phyloP scores from a whole-genome alignment of 37 sponge, comb jelly and placozoan species.

The Aplysina aerophoba region DNA sequence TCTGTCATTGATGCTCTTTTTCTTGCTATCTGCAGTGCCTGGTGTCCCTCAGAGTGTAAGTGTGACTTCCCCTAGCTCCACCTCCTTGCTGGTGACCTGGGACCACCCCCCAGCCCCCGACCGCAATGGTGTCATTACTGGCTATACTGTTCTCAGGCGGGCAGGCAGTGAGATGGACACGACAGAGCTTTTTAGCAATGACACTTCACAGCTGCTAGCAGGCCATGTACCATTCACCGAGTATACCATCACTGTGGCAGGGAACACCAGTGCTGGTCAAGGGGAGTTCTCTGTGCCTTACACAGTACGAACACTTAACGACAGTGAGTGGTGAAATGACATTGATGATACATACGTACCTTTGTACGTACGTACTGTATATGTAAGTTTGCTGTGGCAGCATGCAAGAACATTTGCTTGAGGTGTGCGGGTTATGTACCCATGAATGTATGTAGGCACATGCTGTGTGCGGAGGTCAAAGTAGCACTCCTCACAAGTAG shows the following conservation, averaged over 20 bases:
- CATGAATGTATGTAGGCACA: too few relatives aligned
- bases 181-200: not conserved
- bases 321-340: conserved; percentile 32
- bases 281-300: not conserved
- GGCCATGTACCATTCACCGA: not conserved
- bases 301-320: conserved; percentile 20
- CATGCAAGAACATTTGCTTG: too few relatives aligned
- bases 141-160: conserved; percentile 27
- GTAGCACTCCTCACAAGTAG: too few relatives aligned
- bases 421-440: too few relatives aligned
- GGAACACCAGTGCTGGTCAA: conserved; percentile 35
- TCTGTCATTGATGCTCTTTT: not conserved
- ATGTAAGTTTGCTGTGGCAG: too few relatives aligned
- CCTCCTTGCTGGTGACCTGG: conserved; percentile 41
- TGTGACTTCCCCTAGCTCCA: conserved; percentile 21
- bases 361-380: too few relatives aligned
- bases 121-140: conserved; percentile 38
- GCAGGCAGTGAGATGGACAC: not conserved
- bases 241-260: conserved; percentile 27
- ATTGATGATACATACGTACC: too few relatives aligned
- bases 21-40: conserved; percentile 24
- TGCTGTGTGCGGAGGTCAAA: too few relatives aligned
- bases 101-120: conserved; percentile 26
- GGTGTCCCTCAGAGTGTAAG: conserved; percentile 17
- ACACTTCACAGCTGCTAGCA: not conserved